These are phyloP conservation scores for Poecilobothrus nobilitatus DNA, from an alignment of 2,888 invertebrate species.

Conservation along the genomic window DNA sequence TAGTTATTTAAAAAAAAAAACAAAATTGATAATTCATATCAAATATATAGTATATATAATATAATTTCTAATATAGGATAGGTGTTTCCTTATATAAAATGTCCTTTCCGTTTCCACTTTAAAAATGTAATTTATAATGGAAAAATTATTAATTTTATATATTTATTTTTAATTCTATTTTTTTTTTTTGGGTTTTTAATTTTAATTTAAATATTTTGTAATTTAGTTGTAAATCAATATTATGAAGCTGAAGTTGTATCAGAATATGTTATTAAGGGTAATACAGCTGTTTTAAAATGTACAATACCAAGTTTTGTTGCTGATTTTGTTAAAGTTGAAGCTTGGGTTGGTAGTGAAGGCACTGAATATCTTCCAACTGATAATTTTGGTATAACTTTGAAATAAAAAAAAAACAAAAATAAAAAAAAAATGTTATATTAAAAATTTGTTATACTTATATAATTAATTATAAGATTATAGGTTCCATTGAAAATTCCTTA, in stretches of 20 bases:
- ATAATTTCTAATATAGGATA: constrained; percentile 4
- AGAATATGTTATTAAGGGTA: constrained; percentile 81
- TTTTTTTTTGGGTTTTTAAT: no score
- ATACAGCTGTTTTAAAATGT: constrained; percentile 79
- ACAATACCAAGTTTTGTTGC: constrained; percentile 84
- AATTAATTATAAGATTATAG: background rate
- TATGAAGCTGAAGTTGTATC: constrained; percentile 84
- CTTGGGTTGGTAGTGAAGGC: constrained; percentile 63
- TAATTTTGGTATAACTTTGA: constrained; percentile 57
- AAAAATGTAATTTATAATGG: no score
- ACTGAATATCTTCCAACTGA: constrained; percentile 61
- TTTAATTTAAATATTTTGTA: background rate
- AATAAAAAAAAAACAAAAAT: background rate
- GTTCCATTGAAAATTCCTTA: background rate
- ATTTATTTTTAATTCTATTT: no score
- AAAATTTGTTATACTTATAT: constrained; percentile 8
- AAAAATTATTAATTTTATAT: no score
- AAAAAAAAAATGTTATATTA: background rate
- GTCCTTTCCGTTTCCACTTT: background rate
- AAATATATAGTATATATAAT: no score
- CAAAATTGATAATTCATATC: background rate
- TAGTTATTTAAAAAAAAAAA: background rate
- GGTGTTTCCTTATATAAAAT: background rate
- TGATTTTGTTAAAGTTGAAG: constrained; percentile 82
- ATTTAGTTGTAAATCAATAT: constrained; percentile 76